Conservation (phyloP, 2,113 vertebrate genomes). For the Diphyllodes magnificus region DNA sequence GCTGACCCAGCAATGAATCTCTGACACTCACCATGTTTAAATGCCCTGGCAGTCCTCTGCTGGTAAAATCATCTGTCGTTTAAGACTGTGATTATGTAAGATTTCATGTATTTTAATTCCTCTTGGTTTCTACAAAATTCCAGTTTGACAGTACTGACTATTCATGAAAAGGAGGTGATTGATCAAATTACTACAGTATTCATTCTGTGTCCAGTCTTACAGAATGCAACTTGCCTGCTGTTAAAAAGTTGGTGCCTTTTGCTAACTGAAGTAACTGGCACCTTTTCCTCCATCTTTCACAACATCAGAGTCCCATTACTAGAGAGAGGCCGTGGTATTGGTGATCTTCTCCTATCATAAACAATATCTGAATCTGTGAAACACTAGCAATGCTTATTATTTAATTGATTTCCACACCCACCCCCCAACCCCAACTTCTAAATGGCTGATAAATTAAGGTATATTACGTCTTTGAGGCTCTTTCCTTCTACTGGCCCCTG, state of each 20-base stretch:
- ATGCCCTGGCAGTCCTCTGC: not conserved
- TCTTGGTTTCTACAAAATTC: not conserved
- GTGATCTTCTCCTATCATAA: not conserved
- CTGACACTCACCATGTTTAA: not conserved
- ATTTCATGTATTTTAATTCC: not conserved
- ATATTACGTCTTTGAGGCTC: not conserved
- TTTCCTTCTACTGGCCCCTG: not conserved
- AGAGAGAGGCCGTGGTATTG: not conserved
- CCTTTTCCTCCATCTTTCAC: not conserved
- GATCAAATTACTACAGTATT: not conserved
- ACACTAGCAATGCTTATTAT: not conserved
- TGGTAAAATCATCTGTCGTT: not conserved
- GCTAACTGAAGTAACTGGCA: not conserved
- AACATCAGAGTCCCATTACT: not conserved
- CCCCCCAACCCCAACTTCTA: rapidly evolving
- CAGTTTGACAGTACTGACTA: not conserved
- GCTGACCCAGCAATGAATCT: not conserved
- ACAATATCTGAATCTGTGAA: not conserved
- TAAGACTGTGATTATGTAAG: not conserved
- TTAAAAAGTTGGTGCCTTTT: not conserved
- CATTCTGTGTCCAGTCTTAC: not conserved
- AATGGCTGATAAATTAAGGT: not conserved
- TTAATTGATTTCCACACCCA: not conserved
- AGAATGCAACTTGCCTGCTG: not conserved
- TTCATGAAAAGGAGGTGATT: not conserved